phyloP scores from a whole-genome alignment of 2,113 vertebrate genomes.

The Ciconia stormi region DNA sequence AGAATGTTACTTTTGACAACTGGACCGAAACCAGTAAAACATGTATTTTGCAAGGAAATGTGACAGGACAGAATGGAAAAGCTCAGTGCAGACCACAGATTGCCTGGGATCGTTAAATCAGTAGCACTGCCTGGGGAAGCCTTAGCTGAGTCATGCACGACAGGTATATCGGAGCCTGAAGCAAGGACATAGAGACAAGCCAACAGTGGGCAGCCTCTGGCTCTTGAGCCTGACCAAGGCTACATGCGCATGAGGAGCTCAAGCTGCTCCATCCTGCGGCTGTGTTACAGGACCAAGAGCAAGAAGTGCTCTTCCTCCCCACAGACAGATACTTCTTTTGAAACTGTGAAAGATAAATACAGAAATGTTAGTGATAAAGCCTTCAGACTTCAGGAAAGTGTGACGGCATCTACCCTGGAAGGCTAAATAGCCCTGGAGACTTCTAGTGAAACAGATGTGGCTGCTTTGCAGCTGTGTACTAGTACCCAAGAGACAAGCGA shows the following conservation, averaged over 20 bases:
- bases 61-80: not conserved
- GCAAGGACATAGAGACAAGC: not conserved
- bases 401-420: not conserved
- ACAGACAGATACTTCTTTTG: not conserved
- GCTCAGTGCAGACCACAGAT: not conserved
- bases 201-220: not conserved
- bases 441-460: not conserved
- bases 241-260: rapidly evolving
- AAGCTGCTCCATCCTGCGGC: not conserved
- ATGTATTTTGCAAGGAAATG: not conserved
- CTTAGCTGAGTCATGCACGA: not conserved
- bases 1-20: not conserved
- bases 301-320: not conserved
- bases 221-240: not conserved
- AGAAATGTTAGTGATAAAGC: not conserved
- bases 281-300: not conserved
- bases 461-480: not conserved
- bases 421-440: not conserved
- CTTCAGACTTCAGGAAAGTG: not conserved
- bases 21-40: not conserved
- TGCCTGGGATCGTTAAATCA: not conserved
- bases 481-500: not conserved
- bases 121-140: not conserved
- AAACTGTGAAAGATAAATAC: not conserved
- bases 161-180: not conserved